These are phyloP conservation scores for Porites australiensis DNA, from an alignment of 64 coral and sea anemone genomes.

Conservation along the genomic window DNA sequence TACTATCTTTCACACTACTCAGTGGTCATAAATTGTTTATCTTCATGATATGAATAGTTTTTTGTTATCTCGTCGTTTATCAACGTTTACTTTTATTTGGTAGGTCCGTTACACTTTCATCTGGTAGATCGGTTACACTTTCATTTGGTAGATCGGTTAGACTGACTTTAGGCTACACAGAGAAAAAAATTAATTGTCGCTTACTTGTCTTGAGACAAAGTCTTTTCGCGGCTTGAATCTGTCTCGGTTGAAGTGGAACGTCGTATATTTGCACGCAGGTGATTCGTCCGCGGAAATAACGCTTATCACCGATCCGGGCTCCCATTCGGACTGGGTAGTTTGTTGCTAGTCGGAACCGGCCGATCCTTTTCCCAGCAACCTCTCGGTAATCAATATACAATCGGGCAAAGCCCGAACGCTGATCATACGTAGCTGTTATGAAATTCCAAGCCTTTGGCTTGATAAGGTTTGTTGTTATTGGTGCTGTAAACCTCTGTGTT, in stretches of 20 bases:
- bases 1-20: no score
- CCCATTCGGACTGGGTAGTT: conserved; percentile 88
- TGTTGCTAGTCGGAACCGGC: conserved; percentile 76
- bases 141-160: no score
- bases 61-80: no score
- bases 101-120: no score
- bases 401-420: conserved; percentile 63
- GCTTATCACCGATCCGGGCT: conserved; percentile 55
- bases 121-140: no score
- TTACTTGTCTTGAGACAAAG: conserved; percentile 76
- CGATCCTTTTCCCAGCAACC: conserved; percentile 67
- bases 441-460: conserved; percentile 79
- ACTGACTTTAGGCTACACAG: no score
- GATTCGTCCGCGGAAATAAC: conserved; percentile 82
- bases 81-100: no score
- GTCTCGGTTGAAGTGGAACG: conserved; percentile 48
- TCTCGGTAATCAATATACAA: conserved; percentile 78
- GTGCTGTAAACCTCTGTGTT: conserved; percentile 39
- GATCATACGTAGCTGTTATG: conserved; percentile 74
- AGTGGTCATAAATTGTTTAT: no score
- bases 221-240: conserved; percentile 60
- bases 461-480: conserved; percentile 34
- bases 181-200: not conserved
- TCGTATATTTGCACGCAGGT: conserved; percentile 87
- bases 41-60: no score